A percentile compares a stretch with the other conserved stretches of the same genome.
Conservation (phyloP, 2,888 invertebrate genomes). For the Agonopterix alstromeriana region DNA sequence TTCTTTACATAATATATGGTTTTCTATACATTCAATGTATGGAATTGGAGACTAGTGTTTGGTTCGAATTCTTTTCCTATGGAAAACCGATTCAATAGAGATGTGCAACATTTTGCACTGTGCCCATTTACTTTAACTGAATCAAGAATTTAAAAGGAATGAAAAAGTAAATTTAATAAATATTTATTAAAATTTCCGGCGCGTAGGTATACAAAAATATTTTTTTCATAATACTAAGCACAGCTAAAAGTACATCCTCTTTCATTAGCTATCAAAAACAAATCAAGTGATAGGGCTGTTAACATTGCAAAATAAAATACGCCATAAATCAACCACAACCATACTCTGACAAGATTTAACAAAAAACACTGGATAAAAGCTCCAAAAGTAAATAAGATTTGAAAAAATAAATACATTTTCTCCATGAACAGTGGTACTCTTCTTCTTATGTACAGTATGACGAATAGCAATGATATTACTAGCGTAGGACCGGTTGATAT, state of each 20-base stretch:
- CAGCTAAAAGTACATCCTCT: constrained; percentile 70
- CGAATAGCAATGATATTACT: constrained; percentile 57
- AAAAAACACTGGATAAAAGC: constrained; percentile 67
- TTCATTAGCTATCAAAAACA: constrained; percentile 66
- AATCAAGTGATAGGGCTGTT: constrained; percentile 51
- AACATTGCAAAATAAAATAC: constrained; percentile 56
- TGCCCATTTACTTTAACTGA: no score
- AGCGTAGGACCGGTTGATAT: constrained; percentile 63
- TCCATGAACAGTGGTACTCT: constrained; percentile 67
- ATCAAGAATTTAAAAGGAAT: no score
- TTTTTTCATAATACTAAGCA: constrained; percentile 26
- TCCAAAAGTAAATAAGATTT: constrained; percentile 68
- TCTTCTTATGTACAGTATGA: constrained; percentile 56
- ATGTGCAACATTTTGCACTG: no score
- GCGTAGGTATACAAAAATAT: no score
- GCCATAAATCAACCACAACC: constrained; percentile 64
- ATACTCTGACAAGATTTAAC: constrained; percentile 53
- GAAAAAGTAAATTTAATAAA: no score
- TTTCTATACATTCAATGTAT: no score
- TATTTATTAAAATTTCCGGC: no score
- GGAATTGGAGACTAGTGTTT: no score
- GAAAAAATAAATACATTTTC: constrained; percentile 69
- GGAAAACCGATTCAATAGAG: no score
- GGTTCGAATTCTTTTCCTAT: no score
- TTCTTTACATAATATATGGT: no score